Conservation (phyloP, 2,113 vertebrate genomes). For the Abramis brama region DNA sequence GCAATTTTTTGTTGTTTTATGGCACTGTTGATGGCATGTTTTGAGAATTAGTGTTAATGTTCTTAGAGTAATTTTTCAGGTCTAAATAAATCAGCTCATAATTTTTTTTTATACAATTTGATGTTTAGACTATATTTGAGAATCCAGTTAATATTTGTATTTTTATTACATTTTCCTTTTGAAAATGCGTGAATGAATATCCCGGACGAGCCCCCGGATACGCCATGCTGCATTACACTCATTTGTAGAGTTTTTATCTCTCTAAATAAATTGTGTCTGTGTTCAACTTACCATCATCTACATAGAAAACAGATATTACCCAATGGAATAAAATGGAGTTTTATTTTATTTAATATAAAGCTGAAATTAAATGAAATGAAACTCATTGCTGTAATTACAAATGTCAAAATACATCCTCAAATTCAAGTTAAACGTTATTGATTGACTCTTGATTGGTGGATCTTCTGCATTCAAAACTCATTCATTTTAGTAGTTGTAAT, state of each 20-base stretch:
- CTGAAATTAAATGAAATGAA: no score
- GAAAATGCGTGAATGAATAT: no score
- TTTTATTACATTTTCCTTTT: neutral
- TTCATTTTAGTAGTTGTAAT: neutral
- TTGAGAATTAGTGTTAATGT: neutral
- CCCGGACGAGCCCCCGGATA: no score
- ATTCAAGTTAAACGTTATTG: no score
- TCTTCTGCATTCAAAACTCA: neutral
- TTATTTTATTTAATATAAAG: neutral
- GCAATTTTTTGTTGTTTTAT: no score
- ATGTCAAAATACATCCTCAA: no score
- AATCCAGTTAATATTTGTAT: neutral
- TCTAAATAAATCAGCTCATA: neutral
- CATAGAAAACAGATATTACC: neutral
- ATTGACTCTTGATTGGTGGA: neutral
- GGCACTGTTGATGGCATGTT: no score
- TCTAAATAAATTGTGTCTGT: neutral
- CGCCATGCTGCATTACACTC: neutral
- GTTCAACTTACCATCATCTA: neutral
- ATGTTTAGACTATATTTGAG: neutral
- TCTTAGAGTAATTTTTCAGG: neutral
- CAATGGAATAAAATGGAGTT: conserved; percentile 6
- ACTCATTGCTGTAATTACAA: no score
- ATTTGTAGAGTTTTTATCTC: neutral
- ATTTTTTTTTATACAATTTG: neutral